phyloP scores from a whole-genome alignment of 1,140 invertebrate genomes.

The Homarus americanus region DNA sequence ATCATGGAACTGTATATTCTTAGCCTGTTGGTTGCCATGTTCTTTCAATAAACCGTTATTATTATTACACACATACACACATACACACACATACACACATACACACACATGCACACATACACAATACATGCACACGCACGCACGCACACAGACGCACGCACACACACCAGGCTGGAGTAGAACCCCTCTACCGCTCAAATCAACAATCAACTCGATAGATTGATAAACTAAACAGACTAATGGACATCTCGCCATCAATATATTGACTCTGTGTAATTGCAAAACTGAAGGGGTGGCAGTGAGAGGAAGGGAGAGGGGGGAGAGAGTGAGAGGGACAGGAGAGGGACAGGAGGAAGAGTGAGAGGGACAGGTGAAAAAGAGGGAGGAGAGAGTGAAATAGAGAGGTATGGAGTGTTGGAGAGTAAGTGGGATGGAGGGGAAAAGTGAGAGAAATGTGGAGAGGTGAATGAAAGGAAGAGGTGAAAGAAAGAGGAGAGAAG shows the following conservation, averaged over 20 bases:
- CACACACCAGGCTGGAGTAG: neutral
- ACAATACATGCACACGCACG: neutral
- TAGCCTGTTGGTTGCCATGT: too few relatives aligned
- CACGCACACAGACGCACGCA: neutral
- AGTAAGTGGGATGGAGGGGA: slow-evolving; percentile 14
- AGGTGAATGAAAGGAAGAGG: too few relatives aligned
- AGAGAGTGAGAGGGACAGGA: neutral
- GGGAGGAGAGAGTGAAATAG: neutral
- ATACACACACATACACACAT: slow-evolving; percentile 21
- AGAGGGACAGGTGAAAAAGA: neutral
- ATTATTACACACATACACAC: too few relatives aligned
- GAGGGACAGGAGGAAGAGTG: neutral
- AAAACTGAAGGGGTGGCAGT: neutral
- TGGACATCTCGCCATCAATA: neutral
- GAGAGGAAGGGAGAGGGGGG: neutral
- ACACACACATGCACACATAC: slow-evolving; percentile 24
- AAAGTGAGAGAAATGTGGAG: neutral
- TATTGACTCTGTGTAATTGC: neutral
- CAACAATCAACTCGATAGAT: neutral
- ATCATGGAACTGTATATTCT: too few relatives aligned
- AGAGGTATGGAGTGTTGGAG: neutral
- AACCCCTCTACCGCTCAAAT: neutral
- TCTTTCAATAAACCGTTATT: too few relatives aligned
- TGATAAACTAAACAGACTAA: too few relatives aligned
- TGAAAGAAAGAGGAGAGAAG: too few relatives aligned